A percentile compares a stretch with the other conserved stretches of the same genome.
These are phyloP conservation scores for Halotydeus destructor DNA, from an alignment of 1,140 invertebrate species.

Conservation along the genomic window DNA sequence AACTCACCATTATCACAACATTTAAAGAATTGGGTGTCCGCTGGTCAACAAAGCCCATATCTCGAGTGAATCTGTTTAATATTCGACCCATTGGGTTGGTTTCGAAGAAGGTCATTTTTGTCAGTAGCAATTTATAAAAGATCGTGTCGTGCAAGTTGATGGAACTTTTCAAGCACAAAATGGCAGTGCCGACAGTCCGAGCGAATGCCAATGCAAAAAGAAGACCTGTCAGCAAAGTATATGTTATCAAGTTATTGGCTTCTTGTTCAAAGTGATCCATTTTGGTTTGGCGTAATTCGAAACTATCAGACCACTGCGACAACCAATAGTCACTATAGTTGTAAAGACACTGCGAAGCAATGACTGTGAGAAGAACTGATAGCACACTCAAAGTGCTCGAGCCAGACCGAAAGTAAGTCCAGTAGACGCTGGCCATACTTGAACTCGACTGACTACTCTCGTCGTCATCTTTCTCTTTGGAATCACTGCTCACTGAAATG, in stretches of 20 bases:
- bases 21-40: conserved; percentile 37
- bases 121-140: conserved; percentile 53
- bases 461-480: not conserved
- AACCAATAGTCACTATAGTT: conserved; percentile 20
- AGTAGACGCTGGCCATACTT: conserved; percentile 12
- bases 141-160: conserved; percentile 56
- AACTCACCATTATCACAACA: conserved; percentile 26
- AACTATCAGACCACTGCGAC: conserved; percentile 14
- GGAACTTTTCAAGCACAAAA: conserved; percentile 54
- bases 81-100: conserved; percentile 40
- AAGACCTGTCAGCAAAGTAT: conserved; percentile 22
- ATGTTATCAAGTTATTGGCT: conserved; percentile 18
- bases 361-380: conserved; percentile 13
- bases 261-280: too few species aligned
- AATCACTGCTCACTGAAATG: not conserved
- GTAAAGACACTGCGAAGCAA: conserved; percentile 17
- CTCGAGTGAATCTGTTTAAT: conserved; percentile 11
- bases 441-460: not conserved
- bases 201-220: conserved; percentile 25
- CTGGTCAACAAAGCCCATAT: conserved; percentile 11
- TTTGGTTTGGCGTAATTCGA: not conserved
- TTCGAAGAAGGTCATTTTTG: conserved; percentile 71
- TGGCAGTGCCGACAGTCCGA: conserved; percentile 47
- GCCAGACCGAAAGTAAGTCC: conserved; percentile 15
- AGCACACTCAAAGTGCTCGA: conserved; percentile 11